phyloP scores from a whole-genome alignment of 2,888 invertebrate species.

The Tetramorium bicarinatum region DNA sequence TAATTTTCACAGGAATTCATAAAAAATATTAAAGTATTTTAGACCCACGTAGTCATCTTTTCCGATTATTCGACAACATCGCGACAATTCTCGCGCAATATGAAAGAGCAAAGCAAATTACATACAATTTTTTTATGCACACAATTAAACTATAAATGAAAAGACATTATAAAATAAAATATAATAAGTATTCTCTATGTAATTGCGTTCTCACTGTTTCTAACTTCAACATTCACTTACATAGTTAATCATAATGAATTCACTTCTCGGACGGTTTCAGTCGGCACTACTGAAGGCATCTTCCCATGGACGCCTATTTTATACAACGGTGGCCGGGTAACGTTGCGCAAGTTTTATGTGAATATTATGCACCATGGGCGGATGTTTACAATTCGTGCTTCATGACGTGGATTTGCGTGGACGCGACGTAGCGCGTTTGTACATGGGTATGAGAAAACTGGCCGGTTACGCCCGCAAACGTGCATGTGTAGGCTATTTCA shows the following conservation, averaged over 20 bases:
- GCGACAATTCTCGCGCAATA: not conserved
- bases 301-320: conserved; percentile 67
- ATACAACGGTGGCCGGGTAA: conserved; percentile 65
- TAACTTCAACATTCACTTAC: conserved; percentile 72
- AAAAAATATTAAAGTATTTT: not conserved
- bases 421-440: conserved; percentile 59
- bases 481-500: conserved; percentile 71
- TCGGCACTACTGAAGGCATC: conserved; percentile 53
- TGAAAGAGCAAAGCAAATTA: not conserved
- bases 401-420: conserved; percentile 67
- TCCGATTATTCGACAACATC: not conserved
- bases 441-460: conserved; percentile 75
- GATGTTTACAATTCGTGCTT: conserved; percentile 79
- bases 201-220: not conserved
- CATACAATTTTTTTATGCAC: not conserved
- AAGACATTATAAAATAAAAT: not conserved
- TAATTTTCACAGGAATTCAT: not conserved
- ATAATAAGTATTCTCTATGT: not conserved
- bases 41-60: not conserved
- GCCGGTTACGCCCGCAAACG: conserved; percentile 55
- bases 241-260: conserved; percentile 69
- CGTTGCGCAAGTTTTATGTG: conserved; percentile 79
- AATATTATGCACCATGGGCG: conserved; percentile 73
- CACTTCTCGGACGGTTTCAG: conserved; percentile 24
- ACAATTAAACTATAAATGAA: not conserved